These are phyloP conservation scores for Rapana venosa DNA, from an alignment of 2,888 invertebrate species.

Conservation along the genomic window DNA sequence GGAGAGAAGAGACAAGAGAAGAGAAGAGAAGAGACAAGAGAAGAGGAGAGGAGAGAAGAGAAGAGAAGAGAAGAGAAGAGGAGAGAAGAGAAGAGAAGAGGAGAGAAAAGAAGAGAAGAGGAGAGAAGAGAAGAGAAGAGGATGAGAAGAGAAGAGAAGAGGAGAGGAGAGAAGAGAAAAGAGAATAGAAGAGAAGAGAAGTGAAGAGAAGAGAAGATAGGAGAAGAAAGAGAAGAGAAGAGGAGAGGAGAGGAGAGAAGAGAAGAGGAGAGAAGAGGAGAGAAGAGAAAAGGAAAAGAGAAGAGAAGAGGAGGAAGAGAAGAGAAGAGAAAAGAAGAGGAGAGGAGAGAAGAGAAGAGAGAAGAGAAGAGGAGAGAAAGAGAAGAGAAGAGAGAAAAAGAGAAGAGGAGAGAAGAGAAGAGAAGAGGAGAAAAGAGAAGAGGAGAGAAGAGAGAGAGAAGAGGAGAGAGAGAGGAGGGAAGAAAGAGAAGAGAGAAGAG, in stretches of 20 bases:
- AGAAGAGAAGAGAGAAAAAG: not conserved
- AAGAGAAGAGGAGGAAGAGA: conserved; percentile 6
- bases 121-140: not conserved
- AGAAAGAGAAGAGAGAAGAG: not conserved
- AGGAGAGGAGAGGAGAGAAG: too few relatives aligned
- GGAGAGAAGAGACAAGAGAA: not conserved
- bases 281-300: not conserved
- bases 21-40: not conserved
- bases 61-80: not conserved
- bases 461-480: not conserved
- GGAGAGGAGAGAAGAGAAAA: not conserved
- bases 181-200: too few relatives aligned
- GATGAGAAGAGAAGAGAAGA: not conserved
- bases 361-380: not conserved
- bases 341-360: conserved; percentile 16
- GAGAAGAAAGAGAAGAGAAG: too few relatives aligned
- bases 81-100: not conserved
- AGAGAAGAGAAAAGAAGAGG: conserved; percentile 18
- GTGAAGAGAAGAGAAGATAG: too few relatives aligned
- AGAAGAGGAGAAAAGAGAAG: not conserved
- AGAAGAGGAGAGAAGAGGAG: not conserved
- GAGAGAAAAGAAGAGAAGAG: not conserved
- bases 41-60: not conserved
- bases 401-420: not conserved
- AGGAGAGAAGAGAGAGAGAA: not conserved